Evolutionary conservation across 2,888 invertebrate genomes (phyloP), one percentile per base, ranked within the genome.

Genomic region (Copidosoma aretas): DNA sequence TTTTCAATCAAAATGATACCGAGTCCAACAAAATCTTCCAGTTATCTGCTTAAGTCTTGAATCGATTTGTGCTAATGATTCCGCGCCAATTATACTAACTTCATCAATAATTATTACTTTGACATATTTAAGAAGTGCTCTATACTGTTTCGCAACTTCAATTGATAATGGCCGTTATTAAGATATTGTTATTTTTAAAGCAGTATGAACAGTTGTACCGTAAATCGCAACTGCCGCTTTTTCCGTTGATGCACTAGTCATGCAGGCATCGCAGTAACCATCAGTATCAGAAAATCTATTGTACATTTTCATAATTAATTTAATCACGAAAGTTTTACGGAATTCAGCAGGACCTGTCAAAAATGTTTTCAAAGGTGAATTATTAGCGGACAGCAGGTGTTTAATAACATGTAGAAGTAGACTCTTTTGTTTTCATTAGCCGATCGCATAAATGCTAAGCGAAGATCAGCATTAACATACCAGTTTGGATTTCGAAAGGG

Each of bases 1-100:
- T 83, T 83, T 24, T 80, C 80, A 72, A 77, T 77, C 5, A 81
- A 76, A 69, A 82, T 79, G 1, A 82, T 52, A 65, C 81, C 75
- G 21, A 80, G 32, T 39, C 80, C 79, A 32, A 79, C 81, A 71
- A 82, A 82, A 74, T 75, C 75, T 72, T 14, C 77, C 77, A 41
- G 78, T 80, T 12, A 82, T 81, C 74, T 81, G 78, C 67, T 79
- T 78, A 49, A 82, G 64, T 21, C 80, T 52, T n/a, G 71, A 22
- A 75, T 80, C 76, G 56, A 81, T 77, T 62, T 77, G 65, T n/a
- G 21, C 46, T 22, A 81, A 69, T 41, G 79, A 53, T 66, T 79
- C 79, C 32, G 77, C 78, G 12, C 76, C 64, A 52, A 82, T 73
- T 80, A 81, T 82, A 67, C 80, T 81, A 1, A 80, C 32, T 32